Conservation (phyloP, 2,797 vertebrate genomes). For the Dipus sagitta region DNA sequence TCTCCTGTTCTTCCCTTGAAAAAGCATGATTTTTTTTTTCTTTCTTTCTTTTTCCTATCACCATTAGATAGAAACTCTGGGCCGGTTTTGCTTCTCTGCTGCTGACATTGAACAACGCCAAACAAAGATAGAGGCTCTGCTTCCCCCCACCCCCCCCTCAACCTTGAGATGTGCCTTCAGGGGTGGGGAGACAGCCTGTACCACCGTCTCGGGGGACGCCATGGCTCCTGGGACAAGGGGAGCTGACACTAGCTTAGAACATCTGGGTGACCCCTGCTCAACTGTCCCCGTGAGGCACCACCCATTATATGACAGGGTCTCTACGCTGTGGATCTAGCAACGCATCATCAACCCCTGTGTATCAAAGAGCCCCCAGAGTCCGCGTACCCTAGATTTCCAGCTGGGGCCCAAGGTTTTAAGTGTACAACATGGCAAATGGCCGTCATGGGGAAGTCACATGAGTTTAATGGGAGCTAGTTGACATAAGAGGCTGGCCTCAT, state of each 20-base stretch:
- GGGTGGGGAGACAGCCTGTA: background rate
- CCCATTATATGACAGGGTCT: too few relatives aligned
- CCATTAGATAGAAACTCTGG: constrained; percentile 83
- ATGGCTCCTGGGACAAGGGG: background rate
- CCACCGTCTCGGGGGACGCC: rapidly evolving
- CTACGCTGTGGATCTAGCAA: background rate
- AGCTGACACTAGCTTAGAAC: background rate
- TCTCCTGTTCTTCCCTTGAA: constrained; percentile 74
- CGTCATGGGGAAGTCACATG: background rate
- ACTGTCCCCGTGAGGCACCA: background rate
- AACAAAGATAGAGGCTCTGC: constrained; percentile 81
- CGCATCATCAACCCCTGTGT: background rate
- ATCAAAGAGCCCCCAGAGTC: background rate
- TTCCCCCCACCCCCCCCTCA: background rate
- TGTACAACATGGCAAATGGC: background rate
- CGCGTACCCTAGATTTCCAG: background rate
- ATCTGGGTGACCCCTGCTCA: background rate
- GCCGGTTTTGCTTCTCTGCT: constrained; percentile 79
- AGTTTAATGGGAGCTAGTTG: background rate
- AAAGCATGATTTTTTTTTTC: constrained; percentile 69
- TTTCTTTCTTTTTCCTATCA: constrained; percentile 59
- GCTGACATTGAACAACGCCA: constrained; percentile 81
- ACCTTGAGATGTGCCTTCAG: constrained; percentile 68
- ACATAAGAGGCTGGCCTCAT: background rate
- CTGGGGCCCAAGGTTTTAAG: background rate